Percentiles rank a stretch among this genome's conserved stretches.
phyloP scores from a whole-genome alignment of 2,888 invertebrate species.

The Mystacides longicornis region DNA sequence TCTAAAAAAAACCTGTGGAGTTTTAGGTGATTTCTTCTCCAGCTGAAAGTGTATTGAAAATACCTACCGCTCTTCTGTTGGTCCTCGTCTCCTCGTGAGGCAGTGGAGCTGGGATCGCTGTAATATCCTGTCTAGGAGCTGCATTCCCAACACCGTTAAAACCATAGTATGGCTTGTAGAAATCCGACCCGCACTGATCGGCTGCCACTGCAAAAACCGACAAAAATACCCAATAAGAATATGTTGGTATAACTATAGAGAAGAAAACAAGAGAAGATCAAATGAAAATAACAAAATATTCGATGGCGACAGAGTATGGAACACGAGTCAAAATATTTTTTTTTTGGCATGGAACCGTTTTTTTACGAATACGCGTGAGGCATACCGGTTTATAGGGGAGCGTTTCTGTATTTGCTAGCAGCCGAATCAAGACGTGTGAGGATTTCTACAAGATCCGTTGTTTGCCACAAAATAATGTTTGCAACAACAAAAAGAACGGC shows the following conservation, averaged over 20 bases:
- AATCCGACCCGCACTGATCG: constrained; percentile 76
- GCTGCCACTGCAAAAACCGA: constrained; percentile 70
- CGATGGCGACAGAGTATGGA: background rate
- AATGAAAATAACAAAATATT: background rate
- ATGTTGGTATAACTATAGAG: background rate
- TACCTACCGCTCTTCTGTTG: constrained; percentile 65
- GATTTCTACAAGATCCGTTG: constrained; percentile 24
- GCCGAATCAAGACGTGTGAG: constrained; percentile 10
- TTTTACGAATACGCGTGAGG: constrained; percentile 10
- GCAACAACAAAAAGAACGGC: constrained; percentile 11
- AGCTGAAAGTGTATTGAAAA: no score
- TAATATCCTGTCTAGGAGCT: constrained; percentile 31
- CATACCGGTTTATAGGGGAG: background rate
- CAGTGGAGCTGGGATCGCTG: constrained; percentile 37
- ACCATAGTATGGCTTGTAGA: constrained; percentile 76
- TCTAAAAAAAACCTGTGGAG: no score
- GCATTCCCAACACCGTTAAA: constrained; percentile 54
- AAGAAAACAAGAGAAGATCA: constrained; percentile 5
- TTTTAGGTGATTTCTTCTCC: no score
- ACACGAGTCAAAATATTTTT: background rate
- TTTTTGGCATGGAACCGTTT: no score
- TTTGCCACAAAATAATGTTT: constrained; percentile 9
- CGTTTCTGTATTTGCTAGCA: background rate
- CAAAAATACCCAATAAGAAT: constrained; percentile 11
- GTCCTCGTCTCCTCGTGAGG: constrained; percentile 54